A percentile compares a stretch with the other conserved stretches of the same genome.
Conservation (phyloP, 2,797 vertebrate species). For the Etheostoma nigrum region DNA sequence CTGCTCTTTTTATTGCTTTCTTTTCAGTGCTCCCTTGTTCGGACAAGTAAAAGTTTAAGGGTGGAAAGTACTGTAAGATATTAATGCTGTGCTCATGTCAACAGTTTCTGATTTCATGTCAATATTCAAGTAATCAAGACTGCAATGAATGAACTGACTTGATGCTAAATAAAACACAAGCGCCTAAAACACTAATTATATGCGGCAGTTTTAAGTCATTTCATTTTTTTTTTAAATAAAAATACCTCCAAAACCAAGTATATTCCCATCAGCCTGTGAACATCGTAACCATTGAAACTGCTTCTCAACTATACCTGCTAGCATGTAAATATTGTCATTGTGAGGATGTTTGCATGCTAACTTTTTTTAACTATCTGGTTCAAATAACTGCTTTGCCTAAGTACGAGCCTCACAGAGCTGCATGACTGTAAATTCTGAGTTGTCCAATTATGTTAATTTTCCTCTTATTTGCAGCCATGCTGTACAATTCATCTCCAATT, state of each 20-base stretch:
- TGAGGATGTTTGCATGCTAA: too few species aligned
- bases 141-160: neutral
- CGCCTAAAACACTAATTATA: neutral
- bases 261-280: too few species aligned
- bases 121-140: neutral
- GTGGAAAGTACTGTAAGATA: neutral
- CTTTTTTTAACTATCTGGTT: too few species aligned
- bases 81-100: neutral
- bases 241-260: too few species aligned
- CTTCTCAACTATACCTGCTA: too few species aligned
- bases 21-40: neutral
- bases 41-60: neutral
- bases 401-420: neutral
- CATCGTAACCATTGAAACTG: too few species aligned
- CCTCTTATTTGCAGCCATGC: constrained; percentile 1
- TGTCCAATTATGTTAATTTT: constrained; percentile 9
- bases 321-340: too few species aligned
- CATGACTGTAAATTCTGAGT: neutral
- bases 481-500: constrained; percentile 24
- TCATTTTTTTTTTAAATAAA: too few species aligned
- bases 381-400: neutral
- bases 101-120: neutral
- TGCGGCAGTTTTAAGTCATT: neutral
- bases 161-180: neutral
- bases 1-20: neutral